phyloP scores from a whole-genome alignment of 2,888 invertebrate genomes.

The Pandemis corylana region DNA sequence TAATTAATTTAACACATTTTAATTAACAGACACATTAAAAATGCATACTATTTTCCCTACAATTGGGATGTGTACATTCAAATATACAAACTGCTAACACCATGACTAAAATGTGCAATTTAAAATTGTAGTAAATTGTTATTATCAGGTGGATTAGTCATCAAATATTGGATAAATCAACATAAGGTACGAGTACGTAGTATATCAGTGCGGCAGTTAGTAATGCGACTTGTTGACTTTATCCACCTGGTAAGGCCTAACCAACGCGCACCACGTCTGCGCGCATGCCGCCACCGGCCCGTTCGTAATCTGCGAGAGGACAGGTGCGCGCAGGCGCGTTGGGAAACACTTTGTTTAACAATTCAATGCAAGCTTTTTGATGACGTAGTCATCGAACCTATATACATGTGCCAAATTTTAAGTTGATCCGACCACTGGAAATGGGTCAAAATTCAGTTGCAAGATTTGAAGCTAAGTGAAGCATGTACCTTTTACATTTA shows the following conservation, averaged over 20 bases:
- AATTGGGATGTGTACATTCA: conserved; percentile 46
- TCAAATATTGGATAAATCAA: background rate
- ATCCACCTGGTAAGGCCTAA: background rate
- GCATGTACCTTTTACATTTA: background rate
- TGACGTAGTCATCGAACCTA: background rate
- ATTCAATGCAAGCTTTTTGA: background rate
- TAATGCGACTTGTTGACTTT: no score
- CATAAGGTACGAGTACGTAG: no score
- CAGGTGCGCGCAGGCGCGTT: background rate
- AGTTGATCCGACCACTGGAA: background rate
- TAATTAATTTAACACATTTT: conserved; percentile 58
- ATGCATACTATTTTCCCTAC: conserved; percentile 50
- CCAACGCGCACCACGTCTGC: background rate
- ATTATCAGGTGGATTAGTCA: conserved; percentile 46
- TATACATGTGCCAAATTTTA: background rate
- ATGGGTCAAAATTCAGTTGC: background rate
- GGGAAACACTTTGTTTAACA: background rate
- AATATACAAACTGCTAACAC: conserved; percentile 50
- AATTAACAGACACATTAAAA: conserved; percentile 51
- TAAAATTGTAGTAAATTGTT: conserved; percentile 47
- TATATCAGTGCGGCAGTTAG: no score
- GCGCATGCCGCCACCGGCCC: background rate
- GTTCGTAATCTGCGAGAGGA: background rate
- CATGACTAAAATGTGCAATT: conserved; percentile 48
- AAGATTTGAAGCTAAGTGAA: background rate